phyloP scores from a whole-genome alignment of 1,140 invertebrate species.

The Atta cephalotes region DNA sequence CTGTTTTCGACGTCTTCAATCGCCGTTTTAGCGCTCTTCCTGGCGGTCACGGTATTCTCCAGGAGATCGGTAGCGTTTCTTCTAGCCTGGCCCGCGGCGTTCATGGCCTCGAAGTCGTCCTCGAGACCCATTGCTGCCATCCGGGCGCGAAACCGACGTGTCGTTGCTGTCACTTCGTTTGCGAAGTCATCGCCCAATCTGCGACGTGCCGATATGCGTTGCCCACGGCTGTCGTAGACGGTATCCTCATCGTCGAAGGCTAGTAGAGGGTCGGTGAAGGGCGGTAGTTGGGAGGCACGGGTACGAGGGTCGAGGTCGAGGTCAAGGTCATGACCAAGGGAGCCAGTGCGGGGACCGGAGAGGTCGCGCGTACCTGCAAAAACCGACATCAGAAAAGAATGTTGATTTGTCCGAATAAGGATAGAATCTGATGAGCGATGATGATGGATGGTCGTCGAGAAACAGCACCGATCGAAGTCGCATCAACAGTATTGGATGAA shows the following conservation, averaged over 20 bases:
- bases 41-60: constrained; percentile 41
- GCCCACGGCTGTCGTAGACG: constrained; percentile 84
- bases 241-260: constrained; percentile 81
- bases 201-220: constrained; percentile 77
- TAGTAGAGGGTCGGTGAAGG: constrained; percentile 69
- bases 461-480: background rate
- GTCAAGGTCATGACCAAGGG: constrained; percentile 82
- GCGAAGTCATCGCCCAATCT: constrained; percentile 81
- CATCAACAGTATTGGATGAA: constrained; percentile 34
- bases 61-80: constrained; percentile 47
- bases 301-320: constrained; percentile 80
- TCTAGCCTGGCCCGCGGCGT: background rate
- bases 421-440: background rate
- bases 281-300: constrained; percentile 69
- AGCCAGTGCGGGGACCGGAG: constrained; percentile 79
- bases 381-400: constrained; percentile 69
- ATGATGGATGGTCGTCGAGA: constrained; percentile 8
- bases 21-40: constrained; percentile 43
- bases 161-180: constrained; percentile 79
- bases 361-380: constrained; percentile 85
- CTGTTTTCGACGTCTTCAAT: constrained; percentile 77
- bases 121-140: constrained; percentile 74
- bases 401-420: constrained; percentile 43
- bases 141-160: constrained; percentile 79
- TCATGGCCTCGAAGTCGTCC: constrained; percentile 56